Evolutionary conservation across 2,797 vertebrate genomes (phyloP).

Genomic region (Presbytis comata): DNA sequence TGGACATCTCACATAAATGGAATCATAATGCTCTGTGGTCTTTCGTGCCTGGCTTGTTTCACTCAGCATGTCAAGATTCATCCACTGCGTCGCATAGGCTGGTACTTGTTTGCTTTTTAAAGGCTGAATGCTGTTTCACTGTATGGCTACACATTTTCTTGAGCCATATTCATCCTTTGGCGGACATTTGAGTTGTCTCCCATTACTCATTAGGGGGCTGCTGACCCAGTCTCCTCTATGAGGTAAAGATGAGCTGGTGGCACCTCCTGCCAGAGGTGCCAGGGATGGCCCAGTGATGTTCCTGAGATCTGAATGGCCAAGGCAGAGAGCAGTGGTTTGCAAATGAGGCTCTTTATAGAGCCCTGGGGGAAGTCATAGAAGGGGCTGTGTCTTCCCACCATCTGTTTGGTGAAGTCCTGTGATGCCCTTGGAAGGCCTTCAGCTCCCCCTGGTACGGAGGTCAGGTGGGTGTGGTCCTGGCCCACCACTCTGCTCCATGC

Average conservation of each 20-base stretch:
- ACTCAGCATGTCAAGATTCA: neutral
- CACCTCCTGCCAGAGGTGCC: neutral
- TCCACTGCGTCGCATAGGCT: rapidly evolving
- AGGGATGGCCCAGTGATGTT: neutral
- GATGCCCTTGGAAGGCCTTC: neutral
- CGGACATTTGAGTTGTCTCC: neutral
- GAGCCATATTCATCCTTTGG: rapidly evolving
- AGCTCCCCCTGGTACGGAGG: neutral
- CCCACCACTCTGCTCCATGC: neutral
- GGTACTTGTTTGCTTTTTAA: neutral
- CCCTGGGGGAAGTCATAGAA: neutral
- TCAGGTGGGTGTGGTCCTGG: neutral
- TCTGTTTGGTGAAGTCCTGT: neutral
- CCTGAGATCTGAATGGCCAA: neutral
- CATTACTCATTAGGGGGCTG: neutral
- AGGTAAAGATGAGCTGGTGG: neutral
- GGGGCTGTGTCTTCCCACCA: neutral
- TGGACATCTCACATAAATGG: neutral
- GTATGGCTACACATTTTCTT: neutral
- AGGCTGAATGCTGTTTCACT: neutral
- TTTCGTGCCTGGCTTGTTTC: neutral
- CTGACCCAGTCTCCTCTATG: neutral
- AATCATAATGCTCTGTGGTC: neutral
- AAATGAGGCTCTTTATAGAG: neutral
- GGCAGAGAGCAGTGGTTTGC: conserved; percentile 65